These are phyloP conservation scores for Leptinotarsa lineolata DNA, from an alignment of 1,140 invertebrate species.

Conservation along the genomic window DNA sequence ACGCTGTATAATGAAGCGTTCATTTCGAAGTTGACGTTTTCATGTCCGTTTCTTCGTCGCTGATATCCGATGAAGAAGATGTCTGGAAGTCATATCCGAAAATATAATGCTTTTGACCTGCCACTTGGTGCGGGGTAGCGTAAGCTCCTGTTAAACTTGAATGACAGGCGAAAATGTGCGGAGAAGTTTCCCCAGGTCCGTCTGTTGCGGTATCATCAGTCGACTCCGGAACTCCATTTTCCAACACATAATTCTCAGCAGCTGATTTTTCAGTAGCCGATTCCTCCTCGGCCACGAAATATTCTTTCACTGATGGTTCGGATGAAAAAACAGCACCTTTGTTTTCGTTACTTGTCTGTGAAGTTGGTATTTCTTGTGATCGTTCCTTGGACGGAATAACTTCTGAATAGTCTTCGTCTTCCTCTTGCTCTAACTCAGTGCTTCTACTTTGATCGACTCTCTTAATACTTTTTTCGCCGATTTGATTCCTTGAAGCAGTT, in stretches of 20 bases:
- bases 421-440: too few species aligned
- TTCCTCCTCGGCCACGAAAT: background rate
- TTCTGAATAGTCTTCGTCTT: too few species aligned
- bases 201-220: background rate
- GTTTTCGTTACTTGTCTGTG: background rate
- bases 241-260: background rate
- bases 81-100: conserved; percentile 52
- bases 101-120: conserved; percentile 41
- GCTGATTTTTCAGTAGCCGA: background rate
- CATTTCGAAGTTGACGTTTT: conserved; percentile 30
- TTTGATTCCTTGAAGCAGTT: too few species aligned
- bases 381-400: too few species aligned
- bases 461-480: too few species aligned
- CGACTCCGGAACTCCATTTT: background rate
- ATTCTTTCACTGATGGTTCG: conserved; percentile 7
- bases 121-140: conserved; percentile 35
- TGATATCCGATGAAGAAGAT: conserved; percentile 33
- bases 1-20: background rate
- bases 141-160: conserved; percentile 48
- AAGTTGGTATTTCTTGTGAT: too few species aligned
- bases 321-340: background rate
- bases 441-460: too few species aligned
- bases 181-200: conserved; percentile 25
- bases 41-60: conserved; percentile 25
- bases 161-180: conserved; percentile 45